A percentile compares a stretch with the other conserved stretches of the same genome.
Evolutionary conservation across 2,888 invertebrate species (phyloP).

Genomic region (Leptopilina syphax): DNA sequence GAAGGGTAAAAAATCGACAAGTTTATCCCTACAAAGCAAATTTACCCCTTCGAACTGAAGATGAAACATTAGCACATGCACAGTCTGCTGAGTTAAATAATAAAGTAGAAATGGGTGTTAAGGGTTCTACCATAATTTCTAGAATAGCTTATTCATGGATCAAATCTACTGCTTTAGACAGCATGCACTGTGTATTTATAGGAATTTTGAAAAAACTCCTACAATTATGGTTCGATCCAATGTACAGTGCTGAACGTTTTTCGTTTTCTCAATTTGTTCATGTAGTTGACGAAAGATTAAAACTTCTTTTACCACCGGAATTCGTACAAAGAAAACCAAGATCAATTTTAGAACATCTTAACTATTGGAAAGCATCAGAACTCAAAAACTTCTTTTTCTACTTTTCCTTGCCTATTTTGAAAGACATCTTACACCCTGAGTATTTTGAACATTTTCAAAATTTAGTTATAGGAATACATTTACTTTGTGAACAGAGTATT

Average conservation of each 20-base stretch:
- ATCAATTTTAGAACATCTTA: slow-evolving; percentile 31
- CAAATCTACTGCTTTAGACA: slow-evolving; percentile 46
- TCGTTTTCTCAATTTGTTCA: slow-evolving; percentile 32
- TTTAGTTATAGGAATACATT: slow-evolving; percentile 44
- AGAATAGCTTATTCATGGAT: slow-evolving; percentile 44
- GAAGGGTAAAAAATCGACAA: slow-evolving; percentile 20
- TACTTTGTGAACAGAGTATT: slow-evolving; percentile 37
- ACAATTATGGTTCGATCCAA: slow-evolving; percentile 46
- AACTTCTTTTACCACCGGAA: slow-evolving; percentile 37
- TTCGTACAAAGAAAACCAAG: too few species aligned
- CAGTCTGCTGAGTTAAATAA: slow-evolving; percentile 41
- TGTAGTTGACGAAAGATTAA: slow-evolving; percentile 42
- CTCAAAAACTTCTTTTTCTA: slow-evolving; percentile 49
- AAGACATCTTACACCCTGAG: slow-evolving; percentile 33
- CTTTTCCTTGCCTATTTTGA: slow-evolving; percentile 45
- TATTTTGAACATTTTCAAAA: slow-evolving; percentile 45
- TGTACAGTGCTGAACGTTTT: slow-evolving; percentile 40
- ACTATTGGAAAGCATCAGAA: slow-evolving; percentile 51
- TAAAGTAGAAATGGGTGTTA: slow-evolving; percentile 48
- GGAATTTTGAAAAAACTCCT: slow-evolving; percentile 43
- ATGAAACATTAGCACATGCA: slow-evolving; percentile 43
- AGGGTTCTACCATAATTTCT: slow-evolving; percentile 49
- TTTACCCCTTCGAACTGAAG: slow-evolving; percentile 44
- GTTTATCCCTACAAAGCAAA: slow-evolving; percentile 45
- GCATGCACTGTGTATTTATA: slow-evolving; percentile 53